Base-by-base conservation (phyloP, 2,888 invertebrate genomes). In the Alcis repandata region DNA sequence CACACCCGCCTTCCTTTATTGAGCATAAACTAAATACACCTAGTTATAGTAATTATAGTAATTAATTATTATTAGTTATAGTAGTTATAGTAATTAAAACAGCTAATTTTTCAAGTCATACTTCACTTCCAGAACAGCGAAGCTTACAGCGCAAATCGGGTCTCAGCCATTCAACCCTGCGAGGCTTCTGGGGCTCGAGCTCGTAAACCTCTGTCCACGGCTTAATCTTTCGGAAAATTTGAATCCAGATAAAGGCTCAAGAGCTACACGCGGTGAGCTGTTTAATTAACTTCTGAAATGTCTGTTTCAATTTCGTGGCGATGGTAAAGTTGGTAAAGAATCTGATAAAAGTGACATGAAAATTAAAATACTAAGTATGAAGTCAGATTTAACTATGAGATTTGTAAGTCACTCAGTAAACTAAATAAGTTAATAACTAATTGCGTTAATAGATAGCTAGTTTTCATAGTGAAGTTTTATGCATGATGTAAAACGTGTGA, bases 191-290 rank as follows among this genome's bases (percentile, higher is more conserved):
- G 70, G 76, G 75, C 79, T 73, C 82, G 79, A 80, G 77, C 68
- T 79, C 84, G 82, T 85, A 85, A 84, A 85, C 85, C 85, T 82
- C 79, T 76, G 82, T 79, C 83, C 80, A 82, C 77, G 81, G 80
- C 80, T 84, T 85, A 84, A 85, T 85, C 85, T 85, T 82, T 80
- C 76, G 85, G 83, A 85, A 85, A 85, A 85, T 84, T 82, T 81
- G 77, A 80, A 82, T 78, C 77, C 79, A 76, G 80, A 81, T 81
- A 82, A 79, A 79, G 80, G 79, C 75, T 79, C 72, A 68, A 70
- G 38, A 57, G 63, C 59, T 70, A 72, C 69, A 70, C 72, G 67
- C 66, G 73, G 74, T 62, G 73, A 76, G 70, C 72, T 74, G 76
- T 79, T 81, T 84, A 83, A 85, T 84, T 83, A 82, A 81, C 76